These are phyloP conservation scores for Thecocarcelia acutangulata DNA, from an alignment of 2,888 invertebrate genomes.

Conservation along the genomic window DNA sequence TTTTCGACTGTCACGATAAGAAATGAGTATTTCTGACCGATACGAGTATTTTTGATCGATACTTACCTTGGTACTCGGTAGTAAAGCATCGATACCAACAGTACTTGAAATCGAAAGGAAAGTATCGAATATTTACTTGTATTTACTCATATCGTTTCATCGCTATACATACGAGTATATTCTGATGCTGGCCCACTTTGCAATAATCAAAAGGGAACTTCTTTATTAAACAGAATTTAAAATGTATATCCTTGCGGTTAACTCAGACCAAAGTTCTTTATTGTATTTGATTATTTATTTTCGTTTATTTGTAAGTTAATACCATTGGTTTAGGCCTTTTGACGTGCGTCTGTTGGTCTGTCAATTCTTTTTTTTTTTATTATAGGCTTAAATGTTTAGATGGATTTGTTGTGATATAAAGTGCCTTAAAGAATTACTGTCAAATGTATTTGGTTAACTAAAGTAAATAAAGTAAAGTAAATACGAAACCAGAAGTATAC, in stretches of 20 bases:
- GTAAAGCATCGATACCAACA: too few species aligned
- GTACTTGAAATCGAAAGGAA: too few species aligned
- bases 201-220: constrained; percentile 18
- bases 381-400: constrained; percentile 1
- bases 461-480: neutral
- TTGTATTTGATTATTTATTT: neutral
- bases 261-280: neutral
- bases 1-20: too few species aligned
- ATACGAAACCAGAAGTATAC: neutral
- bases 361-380: neutral
- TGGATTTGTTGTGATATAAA: constrained; percentile 12
- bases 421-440: constrained; percentile 38
- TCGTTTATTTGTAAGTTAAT: neutral
- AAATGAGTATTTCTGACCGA: too few species aligned
- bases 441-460: constrained; percentile 15
- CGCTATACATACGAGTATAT: too few species aligned
- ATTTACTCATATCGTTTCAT: too few species aligned
- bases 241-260: neutral
- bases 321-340: neutral
- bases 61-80: too few species aligned
- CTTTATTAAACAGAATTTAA: constrained; percentile 12
- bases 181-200: neutral
- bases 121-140: too few species aligned
- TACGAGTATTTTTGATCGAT: too few species aligned
- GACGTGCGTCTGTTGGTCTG: neutral